Base-by-base conservation (phyloP, 2,888 invertebrate species). In the Anarsia innoxiella region DNA sequence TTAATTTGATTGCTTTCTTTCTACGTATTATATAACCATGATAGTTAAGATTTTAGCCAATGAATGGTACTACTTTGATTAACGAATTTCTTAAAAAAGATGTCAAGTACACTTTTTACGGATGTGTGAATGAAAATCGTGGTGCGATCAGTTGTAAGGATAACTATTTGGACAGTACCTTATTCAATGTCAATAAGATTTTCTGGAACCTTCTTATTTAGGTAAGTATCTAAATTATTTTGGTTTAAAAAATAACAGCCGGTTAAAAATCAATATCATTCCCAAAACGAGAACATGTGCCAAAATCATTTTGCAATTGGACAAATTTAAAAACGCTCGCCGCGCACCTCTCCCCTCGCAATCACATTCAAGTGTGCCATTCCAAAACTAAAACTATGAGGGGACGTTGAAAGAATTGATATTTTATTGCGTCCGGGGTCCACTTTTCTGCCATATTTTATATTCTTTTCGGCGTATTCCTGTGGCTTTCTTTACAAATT, bases 401-500 rank as follows among this genome's bases (percentile, higher is more conserved):
- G 68, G 70, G 52, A 56, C 53, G 51, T 53, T 66, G 67, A 74
- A 73, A 77, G 62, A 82, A 83, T 80, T 82, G 83, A 77, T 82
- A 83, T 83, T 82, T 80, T 82, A 83, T 83, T 80, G 70, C 79
- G 63, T 60, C 57, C 63, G 54, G 71, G 70, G 71, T 72, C 78
- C 76, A 76, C 74, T 79, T 76, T 68, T 71, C 63, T 58, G 71
- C 69, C 59, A 77, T 82, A 80, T 79, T 74, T 79, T 78, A 82
- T 80, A 71, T 70, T 64, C 64, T 66, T 63, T 66, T 60, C 66
- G 60, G 60, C 57, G 59, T 66, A 63, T 37, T 53, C 53, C 56
- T 59, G 57, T 51, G 57, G 56, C 57, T 68, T 63, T 56, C 41
- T 40, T 33, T 42, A 42, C 48, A 37, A 45, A 34, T 36, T 48